These are phyloP conservation scores for Cercopithecus mitis DNA, from an alignment of 2,797 vertebrate genomes.

Conservation along the genomic window DNA sequence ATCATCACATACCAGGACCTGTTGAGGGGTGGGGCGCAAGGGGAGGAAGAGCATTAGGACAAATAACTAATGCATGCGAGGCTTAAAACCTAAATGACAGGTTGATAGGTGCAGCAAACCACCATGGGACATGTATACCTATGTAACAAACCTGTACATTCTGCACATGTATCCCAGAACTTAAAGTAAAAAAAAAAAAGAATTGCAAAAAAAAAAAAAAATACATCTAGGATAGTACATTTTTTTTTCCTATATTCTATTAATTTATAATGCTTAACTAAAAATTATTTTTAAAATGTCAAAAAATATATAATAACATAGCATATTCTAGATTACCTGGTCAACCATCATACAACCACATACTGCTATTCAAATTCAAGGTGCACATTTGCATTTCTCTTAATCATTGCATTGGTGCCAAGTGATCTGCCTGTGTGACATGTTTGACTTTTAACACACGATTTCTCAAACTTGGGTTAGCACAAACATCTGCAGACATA, in stretches of 20 bases:
- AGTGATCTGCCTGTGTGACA: neutral
- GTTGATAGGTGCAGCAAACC: neutral
- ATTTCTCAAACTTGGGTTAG: neutral
- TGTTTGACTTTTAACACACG: neutral
- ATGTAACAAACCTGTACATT: neutral
- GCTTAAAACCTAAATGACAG: neutral
- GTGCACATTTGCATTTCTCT: neutral
- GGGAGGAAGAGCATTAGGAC: neutral
- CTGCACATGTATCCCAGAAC: neutral
- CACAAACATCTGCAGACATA: neutral
- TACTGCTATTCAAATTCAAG: neutral
- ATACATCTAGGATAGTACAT: neutral
- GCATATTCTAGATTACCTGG: neutral
- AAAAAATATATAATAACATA: neutral
- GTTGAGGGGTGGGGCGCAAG: neutral
- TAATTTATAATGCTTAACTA: neutral
- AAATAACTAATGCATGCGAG: neutral
- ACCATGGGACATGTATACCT: neutral
- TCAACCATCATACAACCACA: neutral
- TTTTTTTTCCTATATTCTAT: neutral
- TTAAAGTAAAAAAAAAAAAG: neutral
- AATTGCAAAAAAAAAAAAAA: neutral
- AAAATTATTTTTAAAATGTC: neutral
- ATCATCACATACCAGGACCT: neutral
- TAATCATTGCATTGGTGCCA: neutral